Conservation (phyloP, 1,140 invertebrate genomes). For the Drosophila jambulina region DNA sequence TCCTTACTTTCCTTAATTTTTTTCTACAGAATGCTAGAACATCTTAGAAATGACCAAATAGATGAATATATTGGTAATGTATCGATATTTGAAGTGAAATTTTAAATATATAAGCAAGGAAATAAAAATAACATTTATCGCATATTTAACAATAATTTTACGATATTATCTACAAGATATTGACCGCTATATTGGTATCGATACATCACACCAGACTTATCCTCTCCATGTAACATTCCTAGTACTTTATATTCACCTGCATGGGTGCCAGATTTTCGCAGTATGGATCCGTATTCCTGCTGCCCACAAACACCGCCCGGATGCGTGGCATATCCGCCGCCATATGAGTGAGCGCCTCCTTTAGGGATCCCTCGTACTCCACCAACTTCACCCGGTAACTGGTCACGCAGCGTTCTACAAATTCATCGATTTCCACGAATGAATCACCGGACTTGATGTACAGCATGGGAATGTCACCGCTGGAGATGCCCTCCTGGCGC, state of each 20-base stretch:
- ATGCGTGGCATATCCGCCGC: constrained; percentile 88
- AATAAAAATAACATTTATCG: neutral
- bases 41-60: too few species aligned
- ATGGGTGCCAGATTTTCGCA: constrained; percentile 89
- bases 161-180: neutral
- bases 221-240: neutral
- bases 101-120: rapidly evolving
- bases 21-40: too few species aligned
- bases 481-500: constrained; percentile 44
- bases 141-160: neutral
- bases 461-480: constrained; percentile 87
- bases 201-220: neutral
- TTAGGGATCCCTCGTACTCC: constrained; percentile 90
- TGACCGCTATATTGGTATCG: neutral
- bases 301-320: constrained; percentile 95
- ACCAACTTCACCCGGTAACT: constrained; percentile 91
- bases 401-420: constrained; percentile 90
- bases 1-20: too few species aligned
- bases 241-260: constrained; percentile 86
- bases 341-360: constrained; percentile 88
- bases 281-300: constrained; percentile 93
- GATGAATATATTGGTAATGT: too few species aligned
- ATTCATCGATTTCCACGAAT: constrained; percentile 94
- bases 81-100: too few species aligned
- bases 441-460: constrained; percentile 91